A percentile compares a stretch with the other conserved stretches of the same genome.
These are phyloP conservation scores for Xiphorhynchus elegans DNA, from an alignment of 2,113 vertebrate genomes.

Conservation along the genomic window DNA sequence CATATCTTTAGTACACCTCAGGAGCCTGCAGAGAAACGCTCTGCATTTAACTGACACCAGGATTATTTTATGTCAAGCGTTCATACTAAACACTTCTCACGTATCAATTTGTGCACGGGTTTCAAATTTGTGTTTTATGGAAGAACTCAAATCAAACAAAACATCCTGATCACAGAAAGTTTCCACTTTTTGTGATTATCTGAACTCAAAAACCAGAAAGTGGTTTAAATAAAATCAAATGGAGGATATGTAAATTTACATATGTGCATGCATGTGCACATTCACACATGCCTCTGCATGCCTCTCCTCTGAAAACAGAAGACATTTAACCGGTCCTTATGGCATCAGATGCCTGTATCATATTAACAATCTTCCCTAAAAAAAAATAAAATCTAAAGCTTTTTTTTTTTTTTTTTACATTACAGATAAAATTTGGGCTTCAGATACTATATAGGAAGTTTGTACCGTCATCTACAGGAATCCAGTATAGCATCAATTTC, in stretches of 20 bases:
- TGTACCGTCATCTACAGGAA: neutral
- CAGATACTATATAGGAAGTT: neutral
- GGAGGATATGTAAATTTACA: neutral
- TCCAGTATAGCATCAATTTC: neutral
- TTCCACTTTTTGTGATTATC: neutral
- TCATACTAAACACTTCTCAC: neutral
- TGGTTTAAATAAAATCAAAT: neutral
- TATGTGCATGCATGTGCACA: neutral
- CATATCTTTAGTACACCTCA: neutral
- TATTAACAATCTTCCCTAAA: neutral
- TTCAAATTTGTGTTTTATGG: neutral
- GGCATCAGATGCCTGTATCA: neutral
- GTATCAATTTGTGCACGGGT: neutral
- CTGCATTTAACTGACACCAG: neutral
- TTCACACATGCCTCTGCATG: neutral
- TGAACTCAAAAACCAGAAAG: neutral
- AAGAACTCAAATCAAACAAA: neutral
- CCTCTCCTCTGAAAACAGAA: neutral
- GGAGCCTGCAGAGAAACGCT: neutral
- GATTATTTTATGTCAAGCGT: neutral
- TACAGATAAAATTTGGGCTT: neutral
- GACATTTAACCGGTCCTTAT: neutral
- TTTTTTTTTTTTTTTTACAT: neutral
- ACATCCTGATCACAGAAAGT: neutral
- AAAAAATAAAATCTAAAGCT: neutral